Base-by-base conservation (phyloP, 1,140 invertebrate genomes). In the Scylla paramamosain region DNA sequence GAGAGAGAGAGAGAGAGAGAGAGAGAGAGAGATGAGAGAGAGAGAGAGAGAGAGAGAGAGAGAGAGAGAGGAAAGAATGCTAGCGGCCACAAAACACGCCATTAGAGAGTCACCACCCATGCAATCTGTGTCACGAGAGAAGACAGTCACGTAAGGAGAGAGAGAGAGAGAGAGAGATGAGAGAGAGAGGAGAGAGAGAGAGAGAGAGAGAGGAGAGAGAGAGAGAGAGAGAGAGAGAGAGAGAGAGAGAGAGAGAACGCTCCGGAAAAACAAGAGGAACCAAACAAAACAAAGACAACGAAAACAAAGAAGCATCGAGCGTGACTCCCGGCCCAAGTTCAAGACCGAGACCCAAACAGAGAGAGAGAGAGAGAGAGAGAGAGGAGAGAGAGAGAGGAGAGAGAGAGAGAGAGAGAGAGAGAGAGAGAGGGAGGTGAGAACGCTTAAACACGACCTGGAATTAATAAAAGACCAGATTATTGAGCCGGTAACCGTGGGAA, bases 151-250 rank as follows among this genome's bases (percentile, higher is more conserved):
- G 52, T 12, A n/a, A n/a, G 20, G 67, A 20, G 20, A n/a, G 67
- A 77, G 25, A n/a, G n/a, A n/a, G 20, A 25, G 67, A 7, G 20
- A n/a, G 25, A 77, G 25, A n/a, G 20, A n/a, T 16, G 67, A 7
- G 6, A 90, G 88, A 90, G 32, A 90, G 45, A 90, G 86, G 86
- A 88, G 86, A 88, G 86, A 88, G 86, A 88, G 86, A 88, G 86
- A 88, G 86, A 88, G 86, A 88, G 86, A 88, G 86, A 88, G 86
- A 20, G n/a, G 67, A 7, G 6, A 90, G 88, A 90, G 32, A 90
- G 45, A 90, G 86, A 88, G 86, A 88, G 86, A 88, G 86, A 88
- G 86, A 88, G 86, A 88, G 86, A 88, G 86, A 88, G 86, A 88
- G 86, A 88, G 86, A 88, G 86, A 88, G 86, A 88, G 86, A 88